Percentiles rank a stretch among this genome's conserved stretches.
These are phyloP conservation scores for Spheniscus mendiculus DNA, from an alignment of 2,113 vertebrate species.

Conservation along the genomic window DNA sequence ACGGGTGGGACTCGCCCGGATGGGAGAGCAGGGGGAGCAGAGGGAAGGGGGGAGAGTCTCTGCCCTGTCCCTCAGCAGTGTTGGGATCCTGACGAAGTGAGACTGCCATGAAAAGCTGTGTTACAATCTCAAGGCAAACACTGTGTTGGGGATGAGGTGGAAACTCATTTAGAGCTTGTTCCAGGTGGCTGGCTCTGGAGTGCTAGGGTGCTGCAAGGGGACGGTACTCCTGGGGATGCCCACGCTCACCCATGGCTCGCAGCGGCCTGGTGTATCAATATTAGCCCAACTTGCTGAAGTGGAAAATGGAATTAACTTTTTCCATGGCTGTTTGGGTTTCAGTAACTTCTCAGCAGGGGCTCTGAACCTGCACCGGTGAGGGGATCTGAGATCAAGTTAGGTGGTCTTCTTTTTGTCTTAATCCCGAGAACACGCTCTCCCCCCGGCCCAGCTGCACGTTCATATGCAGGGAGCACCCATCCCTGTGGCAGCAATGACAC, in stretches of 20 bases:
- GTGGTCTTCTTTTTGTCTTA: neutral
- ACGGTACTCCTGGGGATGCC: neutral
- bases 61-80: neutral
- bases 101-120: neutral
- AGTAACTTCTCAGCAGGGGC: neutral
- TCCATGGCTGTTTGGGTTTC: neutral
- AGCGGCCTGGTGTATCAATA: too few species aligned
- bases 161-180: neutral
- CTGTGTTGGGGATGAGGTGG: neutral
- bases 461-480: neutral
- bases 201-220: neutral
- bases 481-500: neutral
- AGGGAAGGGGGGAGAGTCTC: neutral
- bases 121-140: neutral
- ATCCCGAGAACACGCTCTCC: neutral
- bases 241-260: neutral
- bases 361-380: neutral
- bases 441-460: neutral
- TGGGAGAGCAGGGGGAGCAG: neutral
- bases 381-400: neutral
- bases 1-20: fast-evolving
- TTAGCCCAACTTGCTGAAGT: neutral
- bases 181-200: neutral
- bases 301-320: neutral
- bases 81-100: neutral